Evolutionary conservation across 2,797 vertebrate genomes (phyloP), one percentile per base, ranked within the genome.

Genomic region (Sitta carolinensis): DNA sequence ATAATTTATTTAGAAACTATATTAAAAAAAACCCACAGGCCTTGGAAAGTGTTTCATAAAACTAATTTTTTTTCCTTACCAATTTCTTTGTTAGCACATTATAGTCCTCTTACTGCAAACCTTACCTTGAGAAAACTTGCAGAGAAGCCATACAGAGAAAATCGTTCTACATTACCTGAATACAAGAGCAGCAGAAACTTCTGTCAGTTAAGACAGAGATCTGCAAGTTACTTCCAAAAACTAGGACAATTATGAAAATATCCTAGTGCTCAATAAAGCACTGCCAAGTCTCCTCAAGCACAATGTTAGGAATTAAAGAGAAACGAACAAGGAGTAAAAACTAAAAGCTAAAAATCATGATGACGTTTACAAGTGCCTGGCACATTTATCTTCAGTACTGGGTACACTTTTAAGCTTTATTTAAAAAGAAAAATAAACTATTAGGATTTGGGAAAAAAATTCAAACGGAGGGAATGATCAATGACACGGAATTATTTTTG

Each of bases 401-500:
- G 47, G 26, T 29, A 57, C 2, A 48, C 18, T 50, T 76, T 73
- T 29, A 57, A 55, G 18, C 29, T 85, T 29, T 66, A 54, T 36
- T 72, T 27, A 16, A 73, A 86, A 88, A 76, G 5, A 38, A 88
- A 90, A 52, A 16, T 4, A 30, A 94, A 47, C 13, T 29, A 32
- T 38, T 50, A 76, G 21, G 8, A 73, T 47, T 47, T 40, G 17
- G 38, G 1, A 1, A 43, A 75, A 36, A 42, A 26, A 36, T 1
- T 30, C 29, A 55, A 72, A 69, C 13, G 4, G 22, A 87, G 16
- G n/a, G 36, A 68, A 43, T 1, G 0, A 82, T 70, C 36, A 38
- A 7, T 40, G 19, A n/a, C 5, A 68, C 1, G 3, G 26, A 55
- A 61, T 16, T 1, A 1, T 57, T 87, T 50, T 38, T n/a, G 2